phyloP scores from a whole-genome alignment of 2,797 vertebrate species.

The Delichon dasypus region DNA sequence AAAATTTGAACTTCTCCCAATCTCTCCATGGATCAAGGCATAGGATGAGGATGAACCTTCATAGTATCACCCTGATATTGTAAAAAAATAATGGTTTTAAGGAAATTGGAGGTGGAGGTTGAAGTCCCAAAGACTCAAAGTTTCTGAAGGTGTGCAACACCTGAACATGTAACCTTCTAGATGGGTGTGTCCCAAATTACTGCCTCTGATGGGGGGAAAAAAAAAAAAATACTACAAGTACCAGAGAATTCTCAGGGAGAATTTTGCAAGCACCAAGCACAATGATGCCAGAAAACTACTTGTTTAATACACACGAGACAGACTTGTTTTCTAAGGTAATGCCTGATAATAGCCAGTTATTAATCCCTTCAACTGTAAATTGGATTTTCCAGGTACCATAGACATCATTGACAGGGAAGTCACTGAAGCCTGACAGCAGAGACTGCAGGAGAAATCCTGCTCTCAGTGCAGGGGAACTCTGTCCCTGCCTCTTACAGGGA shows the following conservation, averaged over 20 bases:
- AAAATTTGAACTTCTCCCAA: not conserved
- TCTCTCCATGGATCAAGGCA: not conserved
- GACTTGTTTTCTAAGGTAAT: not conserved
- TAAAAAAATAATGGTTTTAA: not conserved
- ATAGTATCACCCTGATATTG: not conserved
- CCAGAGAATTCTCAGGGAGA: not conserved
- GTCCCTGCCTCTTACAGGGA: not conserved
- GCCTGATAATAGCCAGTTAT: not conserved
- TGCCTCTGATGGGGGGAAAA: not conserved
- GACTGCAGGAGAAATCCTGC: not conserved
- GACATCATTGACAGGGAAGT: not conserved
- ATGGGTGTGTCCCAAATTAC: not conserved
- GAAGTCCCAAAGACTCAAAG: not conserved
- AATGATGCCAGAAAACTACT: not conserved
- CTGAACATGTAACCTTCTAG: not conserved
- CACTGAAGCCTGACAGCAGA: not conserved
- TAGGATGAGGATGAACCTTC: not conserved
- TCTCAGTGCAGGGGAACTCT: not conserved
- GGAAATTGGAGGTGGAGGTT: not conserved
- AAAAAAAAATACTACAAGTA: not conserved
- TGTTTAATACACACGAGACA: not conserved
- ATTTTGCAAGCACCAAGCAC: not conserved
- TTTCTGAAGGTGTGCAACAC: not conserved
- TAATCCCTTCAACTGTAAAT: slow-evolving; percentile 20
- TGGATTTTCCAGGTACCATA: not conserved